Conservation (phyloP, 2,797 vertebrate genomes). For the Cryptoblepharus egeriae region DNA sequence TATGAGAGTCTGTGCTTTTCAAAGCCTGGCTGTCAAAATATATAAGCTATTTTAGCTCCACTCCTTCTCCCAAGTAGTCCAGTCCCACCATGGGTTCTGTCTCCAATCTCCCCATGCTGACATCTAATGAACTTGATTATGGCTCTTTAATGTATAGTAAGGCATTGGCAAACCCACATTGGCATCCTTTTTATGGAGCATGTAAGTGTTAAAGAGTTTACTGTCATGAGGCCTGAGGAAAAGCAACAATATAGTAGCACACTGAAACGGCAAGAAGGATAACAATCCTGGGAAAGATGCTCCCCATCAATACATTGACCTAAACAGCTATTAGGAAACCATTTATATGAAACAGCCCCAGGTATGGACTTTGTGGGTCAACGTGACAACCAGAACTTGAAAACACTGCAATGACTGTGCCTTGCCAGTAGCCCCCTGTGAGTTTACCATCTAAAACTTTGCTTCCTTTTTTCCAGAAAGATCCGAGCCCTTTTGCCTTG, state of each 20-base stretch:
- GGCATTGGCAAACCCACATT: neutral
- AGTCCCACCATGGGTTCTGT: too few relatives aligned
- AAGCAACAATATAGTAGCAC: neutral
- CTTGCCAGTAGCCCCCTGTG: neutral
- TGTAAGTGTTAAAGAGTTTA: neutral
- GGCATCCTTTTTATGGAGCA: neutral
- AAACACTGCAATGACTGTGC: neutral
- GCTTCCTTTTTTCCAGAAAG: neutral
- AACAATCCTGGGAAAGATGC: conserved; percentile 13
- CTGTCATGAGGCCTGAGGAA: conserved; percentile 7
- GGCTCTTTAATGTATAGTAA: neutral
- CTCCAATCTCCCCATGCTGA: too few relatives aligned
- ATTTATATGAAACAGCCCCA: neutral
- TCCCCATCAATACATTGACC: neutral
- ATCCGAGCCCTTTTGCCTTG: neutral
- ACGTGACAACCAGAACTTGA: conserved; percentile 25
- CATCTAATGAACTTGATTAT: too few relatives aligned
- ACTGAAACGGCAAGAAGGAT: conserved; percentile 14
- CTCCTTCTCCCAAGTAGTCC: neutral
- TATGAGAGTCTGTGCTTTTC: too few relatives aligned
- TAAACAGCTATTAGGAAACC: neutral
- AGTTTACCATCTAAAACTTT: too few relatives aligned
- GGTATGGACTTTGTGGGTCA: conserved; percentile 15
- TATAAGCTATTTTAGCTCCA: neutral
- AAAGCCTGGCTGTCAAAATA: too few relatives aligned